Evolutionary conservation across 2,888 invertebrate genomes (phyloP).

Genomic region (Gasteruption jaculator): DNA sequence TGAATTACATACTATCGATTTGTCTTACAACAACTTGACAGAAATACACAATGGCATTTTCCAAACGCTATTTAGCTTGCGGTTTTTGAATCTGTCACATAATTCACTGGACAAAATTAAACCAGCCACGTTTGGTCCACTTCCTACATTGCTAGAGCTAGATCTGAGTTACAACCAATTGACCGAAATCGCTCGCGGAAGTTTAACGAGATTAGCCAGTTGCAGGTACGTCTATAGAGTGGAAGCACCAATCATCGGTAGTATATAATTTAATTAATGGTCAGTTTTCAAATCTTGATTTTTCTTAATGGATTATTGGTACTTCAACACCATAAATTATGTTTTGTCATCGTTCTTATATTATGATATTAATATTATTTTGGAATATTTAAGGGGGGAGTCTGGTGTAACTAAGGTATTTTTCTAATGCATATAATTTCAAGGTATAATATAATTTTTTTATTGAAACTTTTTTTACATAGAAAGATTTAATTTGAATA

Average conservation of each 20-base stretch:
- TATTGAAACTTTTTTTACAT: too few relatives aligned
- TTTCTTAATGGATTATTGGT: too few relatives aligned
- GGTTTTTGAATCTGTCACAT: slow-evolving; percentile 71
- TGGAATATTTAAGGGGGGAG: too few relatives aligned
- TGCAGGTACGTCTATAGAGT: slow-evolving; percentile 53
- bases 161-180: slow-evolving; percentile 63
- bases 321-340: too few relatives aligned
- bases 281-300: too few relatives aligned
- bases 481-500: too few relatives aligned
- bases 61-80: slow-evolving; percentile 77
- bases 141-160: slow-evolving; percentile 75
- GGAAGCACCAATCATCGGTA: not conserved
- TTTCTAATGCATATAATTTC: too few relatives aligned
- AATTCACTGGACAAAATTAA: slow-evolving; percentile 72
- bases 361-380: too few relatives aligned
- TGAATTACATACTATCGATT: slow-evolving; percentile 82
- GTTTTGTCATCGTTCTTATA: too few relatives aligned
- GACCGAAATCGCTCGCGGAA: slow-evolving; percentile 59
- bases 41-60: slow-evolving; percentile 78
- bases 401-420: too few relatives aligned
- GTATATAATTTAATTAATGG: not conserved
- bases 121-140: slow-evolving; percentile 75
- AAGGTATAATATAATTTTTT: too few relatives aligned
- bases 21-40: slow-evolving; percentile 74
- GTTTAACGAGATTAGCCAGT: slow-evolving; percentile 72